Evolutionary conservation across 2,888 invertebrate species (phyloP).

Genomic region (Parnassius smintheus): DNA sequence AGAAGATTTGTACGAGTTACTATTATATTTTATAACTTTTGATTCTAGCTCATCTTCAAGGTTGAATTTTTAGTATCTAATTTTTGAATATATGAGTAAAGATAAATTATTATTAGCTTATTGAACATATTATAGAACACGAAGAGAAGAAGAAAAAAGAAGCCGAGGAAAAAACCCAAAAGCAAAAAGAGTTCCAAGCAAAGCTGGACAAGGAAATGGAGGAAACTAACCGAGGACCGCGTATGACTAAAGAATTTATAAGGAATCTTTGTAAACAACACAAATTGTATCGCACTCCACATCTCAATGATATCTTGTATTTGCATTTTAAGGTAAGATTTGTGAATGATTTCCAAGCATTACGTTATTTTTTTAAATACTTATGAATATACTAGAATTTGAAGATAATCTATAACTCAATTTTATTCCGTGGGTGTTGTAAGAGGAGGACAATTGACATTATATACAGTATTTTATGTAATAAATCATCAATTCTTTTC

Average conservation of each 20-base stretch:
- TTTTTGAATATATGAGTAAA: background rate
- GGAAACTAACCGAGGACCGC: constrained; percentile 58
- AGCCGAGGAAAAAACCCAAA: constrained; percentile 49
- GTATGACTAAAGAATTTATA: constrained; percentile 91
- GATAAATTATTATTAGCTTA: background rate
- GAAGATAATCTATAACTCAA: too few relatives aligned
- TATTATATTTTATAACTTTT: too few relatives aligned
- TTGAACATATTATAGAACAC: constrained; percentile 31
- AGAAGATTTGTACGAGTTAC: too few relatives aligned
- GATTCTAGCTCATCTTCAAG: too few relatives aligned
- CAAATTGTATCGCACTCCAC: constrained; percentile 92
- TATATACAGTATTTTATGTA: too few relatives aligned
- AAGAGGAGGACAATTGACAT: too few relatives aligned
- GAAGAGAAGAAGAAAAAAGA: constrained; percentile 47
- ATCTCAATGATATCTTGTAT: constrained; percentile 95
- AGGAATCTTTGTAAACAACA: constrained; percentile 91
- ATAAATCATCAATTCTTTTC: too few relatives aligned
- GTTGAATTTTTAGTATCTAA: too few relatives aligned
- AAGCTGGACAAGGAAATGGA: constrained; percentile 63
- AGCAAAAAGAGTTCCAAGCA: constrained; percentile 50
- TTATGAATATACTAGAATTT: too few relatives aligned
- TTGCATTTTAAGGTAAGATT: constrained; percentile 92
- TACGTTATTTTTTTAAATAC: too few relatives aligned
- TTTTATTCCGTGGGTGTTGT: too few relatives aligned
- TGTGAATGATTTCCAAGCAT: background rate